Evolutionary conservation across 2,888 invertebrate species (phyloP), one percentile per base, ranked within the genome.

Genomic region (Hipparchia semele): DNA sequence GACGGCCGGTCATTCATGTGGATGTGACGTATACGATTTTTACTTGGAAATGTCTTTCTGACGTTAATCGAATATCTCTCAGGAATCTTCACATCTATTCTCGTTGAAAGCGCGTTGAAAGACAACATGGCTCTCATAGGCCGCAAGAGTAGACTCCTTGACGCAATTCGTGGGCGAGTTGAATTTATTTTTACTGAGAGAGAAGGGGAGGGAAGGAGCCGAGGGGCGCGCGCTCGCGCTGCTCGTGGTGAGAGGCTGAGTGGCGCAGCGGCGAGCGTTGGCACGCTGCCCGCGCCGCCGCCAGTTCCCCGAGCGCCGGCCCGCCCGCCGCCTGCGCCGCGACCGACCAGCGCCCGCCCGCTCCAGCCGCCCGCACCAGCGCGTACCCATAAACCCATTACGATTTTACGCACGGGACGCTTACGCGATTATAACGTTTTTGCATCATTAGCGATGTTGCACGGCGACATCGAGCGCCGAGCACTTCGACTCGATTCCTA

Each of bases 251-350:
- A 89, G 88, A 87, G 85, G 86, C 86, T 83, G 86, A 90, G 90
- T 88, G 88, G 87, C 86, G 84, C 85, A 85, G 86, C 84, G 79
- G 23, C 23, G 23, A 23, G 23, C 82, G 83, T 89, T 93, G 92
- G 92, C 92, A 80, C 82, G 75, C 79, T 90, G 92, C 92, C 93
- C 91, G 88, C 82, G 83, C 83, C 75, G 80, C 83, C 82, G 87
- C 84, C 91, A 92, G 93, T 92, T 86, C 90, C 89, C 87, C 85
- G 89, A 87, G 85, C 82, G 88, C 88, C 89, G 89, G 87, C 87
- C 82, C 85, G 82, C 73, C 80, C 85, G 89, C 84, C 91, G 88
- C 89, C 83, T 85, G 90, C 90, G 87, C 86, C 85, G 83, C 74
- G 70, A 23, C 54, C 66, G 62, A 65, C 59, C 70, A 60, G 59